Percentiles rank a stretch among this genome's conserved stretches.
These are phyloP conservation scores for Heliconius erato DNA, from an alignment of 2,888 invertebrate species.

Conservation along the genomic window DNA sequence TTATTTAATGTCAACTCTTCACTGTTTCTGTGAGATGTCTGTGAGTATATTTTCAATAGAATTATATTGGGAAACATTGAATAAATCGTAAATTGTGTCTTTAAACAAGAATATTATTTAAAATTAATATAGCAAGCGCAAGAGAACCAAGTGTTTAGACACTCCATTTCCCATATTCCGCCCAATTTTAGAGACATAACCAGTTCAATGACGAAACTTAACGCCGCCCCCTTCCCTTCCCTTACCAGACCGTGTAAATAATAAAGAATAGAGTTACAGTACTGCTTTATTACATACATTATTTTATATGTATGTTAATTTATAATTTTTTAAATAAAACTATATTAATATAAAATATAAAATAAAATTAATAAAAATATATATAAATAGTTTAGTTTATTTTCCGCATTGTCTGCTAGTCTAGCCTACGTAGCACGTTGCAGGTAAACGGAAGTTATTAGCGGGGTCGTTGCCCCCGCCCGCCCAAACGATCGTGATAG, in stretches of 20 bases:
- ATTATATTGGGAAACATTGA: background rate
- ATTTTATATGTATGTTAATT: background rate
- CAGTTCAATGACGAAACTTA: background rate
- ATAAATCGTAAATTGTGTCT: background rate
- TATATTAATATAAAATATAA: too few species aligned
- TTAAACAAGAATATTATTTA: background rate
- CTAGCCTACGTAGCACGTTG: constrained; percentile 70
- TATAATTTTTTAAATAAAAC: background rate
- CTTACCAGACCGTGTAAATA: background rate
- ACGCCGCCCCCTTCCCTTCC: background rate
- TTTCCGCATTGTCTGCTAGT: constrained; percentile 50
- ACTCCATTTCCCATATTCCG: background rate
- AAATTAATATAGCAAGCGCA: background rate
- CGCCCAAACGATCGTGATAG: constrained; percentile 69
- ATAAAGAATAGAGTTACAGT: background rate
- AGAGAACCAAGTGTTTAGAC: background rate
- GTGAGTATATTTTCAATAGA: background rate
- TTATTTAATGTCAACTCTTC: background rate
- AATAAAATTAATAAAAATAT: too few species aligned
- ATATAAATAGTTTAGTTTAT: constrained; percentile 28
- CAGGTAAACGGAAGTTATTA: constrained; percentile 84
- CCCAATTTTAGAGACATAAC: background rate
- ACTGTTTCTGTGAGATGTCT: background rate
- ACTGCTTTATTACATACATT: background rate
- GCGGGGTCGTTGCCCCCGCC: constrained; percentile 74